Conservation (phyloP, 2,797 vertebrate genomes). For the Enteromius viviparus region DNA sequence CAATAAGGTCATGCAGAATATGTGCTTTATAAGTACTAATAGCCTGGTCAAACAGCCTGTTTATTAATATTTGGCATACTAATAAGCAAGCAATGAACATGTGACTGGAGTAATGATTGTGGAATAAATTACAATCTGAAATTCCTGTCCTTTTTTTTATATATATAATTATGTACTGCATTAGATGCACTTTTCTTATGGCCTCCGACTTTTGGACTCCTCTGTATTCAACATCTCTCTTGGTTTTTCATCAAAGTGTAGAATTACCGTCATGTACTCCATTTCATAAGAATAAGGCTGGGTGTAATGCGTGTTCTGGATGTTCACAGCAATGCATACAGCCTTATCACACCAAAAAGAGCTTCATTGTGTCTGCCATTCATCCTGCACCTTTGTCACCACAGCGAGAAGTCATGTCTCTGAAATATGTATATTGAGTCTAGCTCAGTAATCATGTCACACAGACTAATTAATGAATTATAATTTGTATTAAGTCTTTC, state of each 20-base stretch:
- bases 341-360: neutral
- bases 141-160: neutral
- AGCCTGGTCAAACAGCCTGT: neutral
- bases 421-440: neutral
- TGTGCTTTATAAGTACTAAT: neutral
- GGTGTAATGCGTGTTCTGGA: neutral
- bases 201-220: neutral
- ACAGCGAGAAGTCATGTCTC: neutral
- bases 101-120: neutral
- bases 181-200: neutral
- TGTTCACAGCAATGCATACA: neutral
- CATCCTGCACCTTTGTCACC: neutral
- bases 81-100: neutral
- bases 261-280: neutral
- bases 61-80: neutral
- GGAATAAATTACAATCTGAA: neutral
- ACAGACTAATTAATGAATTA: neutral
- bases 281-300: neutral
- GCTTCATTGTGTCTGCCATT: neutral
- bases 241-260: neutral
- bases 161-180: neutral
- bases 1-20: neutral
- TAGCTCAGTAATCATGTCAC: neutral
- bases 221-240: neutral
- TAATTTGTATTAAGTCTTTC: neutral